A percentile compares a stretch with the other conserved stretches of the same genome.
These are phyloP conservation scores for Anolis sagrei DNA, from an alignment of 2,113 vertebrate species.

Conservation along the genomic window DNA sequence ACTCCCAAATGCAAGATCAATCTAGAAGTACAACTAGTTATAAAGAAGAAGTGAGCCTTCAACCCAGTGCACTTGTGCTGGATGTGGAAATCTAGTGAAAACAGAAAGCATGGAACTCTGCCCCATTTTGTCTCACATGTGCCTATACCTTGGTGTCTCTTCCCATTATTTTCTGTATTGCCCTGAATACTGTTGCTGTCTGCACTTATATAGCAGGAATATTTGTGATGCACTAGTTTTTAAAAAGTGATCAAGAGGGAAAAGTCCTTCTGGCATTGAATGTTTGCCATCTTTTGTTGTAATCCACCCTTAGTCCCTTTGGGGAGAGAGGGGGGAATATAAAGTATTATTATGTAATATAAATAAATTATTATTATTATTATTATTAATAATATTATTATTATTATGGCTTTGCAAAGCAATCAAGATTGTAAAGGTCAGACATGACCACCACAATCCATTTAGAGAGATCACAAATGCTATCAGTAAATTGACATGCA, in stretches of 20 bases:
- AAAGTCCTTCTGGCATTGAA: not conserved
- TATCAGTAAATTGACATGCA: not conserved
- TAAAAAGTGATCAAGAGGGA: not conserved
- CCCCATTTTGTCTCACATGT: not conserved
- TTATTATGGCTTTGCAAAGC: not conserved
- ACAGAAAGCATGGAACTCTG: not conserved
- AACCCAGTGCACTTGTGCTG: not conserved
- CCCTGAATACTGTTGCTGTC: not conserved
- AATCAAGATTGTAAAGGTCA: not conserved
- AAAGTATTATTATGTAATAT: too few relatives aligned
- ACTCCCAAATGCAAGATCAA: not conserved
- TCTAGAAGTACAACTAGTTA: not conserved
- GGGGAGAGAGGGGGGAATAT: too few relatives aligned
- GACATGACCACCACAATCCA: not conserved
- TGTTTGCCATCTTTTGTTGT: too few relatives aligned
- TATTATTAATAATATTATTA: too few relatives aligned
- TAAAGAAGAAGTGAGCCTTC: not conserved
- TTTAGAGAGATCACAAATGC: not conserved
- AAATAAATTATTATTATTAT: too few relatives aligned
- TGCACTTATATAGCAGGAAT: slow-evolving; percentile 19
- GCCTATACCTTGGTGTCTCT: not conserved
- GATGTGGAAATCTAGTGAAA: not conserved
- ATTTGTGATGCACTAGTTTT: slow-evolving; percentile 33
- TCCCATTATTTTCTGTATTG: not conserved
- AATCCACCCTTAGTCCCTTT: too few relatives aligned